A percentile compares a stretch with the other conserved stretches of the same genome.
Conservation (phyloP, 2,888 invertebrate species). For the Andrena chrysosceles region DNA sequence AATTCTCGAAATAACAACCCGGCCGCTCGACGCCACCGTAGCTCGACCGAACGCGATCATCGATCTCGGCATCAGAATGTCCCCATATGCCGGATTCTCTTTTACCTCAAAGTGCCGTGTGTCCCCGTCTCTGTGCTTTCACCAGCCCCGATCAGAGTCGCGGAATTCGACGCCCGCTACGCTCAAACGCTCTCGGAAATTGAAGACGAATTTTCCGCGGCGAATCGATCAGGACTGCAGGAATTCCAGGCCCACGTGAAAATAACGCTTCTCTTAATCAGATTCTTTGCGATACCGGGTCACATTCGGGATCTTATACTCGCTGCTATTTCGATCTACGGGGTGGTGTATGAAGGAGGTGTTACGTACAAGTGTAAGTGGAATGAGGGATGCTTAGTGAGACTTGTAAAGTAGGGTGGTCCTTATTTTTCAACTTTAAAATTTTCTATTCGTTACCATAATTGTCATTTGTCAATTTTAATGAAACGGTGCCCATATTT, state of each 20-base stretch:
- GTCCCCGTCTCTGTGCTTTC: conserved; percentile 21
- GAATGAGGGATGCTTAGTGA: too few relatives aligned
- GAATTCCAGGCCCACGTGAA: conserved; percentile 33
- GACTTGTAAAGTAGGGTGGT: too few relatives aligned
- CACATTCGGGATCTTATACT: neutral
- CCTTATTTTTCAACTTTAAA: too few relatives aligned
- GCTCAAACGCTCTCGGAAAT: conserved; percentile 73
- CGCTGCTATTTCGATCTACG: too few relatives aligned
- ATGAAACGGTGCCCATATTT: too few relatives aligned
- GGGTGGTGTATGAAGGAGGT: too few relatives aligned
- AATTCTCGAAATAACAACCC: conserved; percentile 61
- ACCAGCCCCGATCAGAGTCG: conserved; percentile 13
- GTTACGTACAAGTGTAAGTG: too few relatives aligned
- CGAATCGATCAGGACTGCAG: conserved; percentile 56
- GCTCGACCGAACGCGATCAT: conserved; percentile 50
- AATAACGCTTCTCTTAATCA: conserved; percentile 4
- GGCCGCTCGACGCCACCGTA: neutral
- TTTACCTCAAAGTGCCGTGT: conserved; percentile 64
- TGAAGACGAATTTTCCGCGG: conserved; percentile 70
- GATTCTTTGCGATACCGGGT: conserved; percentile 13
- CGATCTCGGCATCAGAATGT: conserved; percentile 35
- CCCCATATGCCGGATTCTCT: conserved; percentile 52
- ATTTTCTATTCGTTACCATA: too few relatives aligned
- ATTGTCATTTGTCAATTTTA: too few relatives aligned
- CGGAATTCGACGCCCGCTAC: conserved; percentile 68